Evolutionary conservation across 2,888 invertebrate genomes (phyloP).

Genomic region (Eretmocerus hayati): DNA sequence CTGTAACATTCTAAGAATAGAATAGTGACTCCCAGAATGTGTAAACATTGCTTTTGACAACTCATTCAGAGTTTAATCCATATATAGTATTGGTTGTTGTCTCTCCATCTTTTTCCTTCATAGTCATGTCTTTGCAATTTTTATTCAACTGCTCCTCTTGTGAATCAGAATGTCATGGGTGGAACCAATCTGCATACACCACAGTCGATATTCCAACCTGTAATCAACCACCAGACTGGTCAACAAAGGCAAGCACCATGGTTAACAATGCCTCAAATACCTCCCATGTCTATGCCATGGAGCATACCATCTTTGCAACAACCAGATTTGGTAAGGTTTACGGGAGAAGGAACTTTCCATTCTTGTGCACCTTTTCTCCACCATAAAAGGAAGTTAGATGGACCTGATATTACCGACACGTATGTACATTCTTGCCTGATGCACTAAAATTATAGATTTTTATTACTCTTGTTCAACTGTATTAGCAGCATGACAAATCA

Average conservation of each 20-base stretch:
- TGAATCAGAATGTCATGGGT: conserved; percentile 36
- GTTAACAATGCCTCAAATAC: conserved; percentile 35
- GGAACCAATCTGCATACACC: conserved; percentile 39
- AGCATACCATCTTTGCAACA: conserved; percentile 34
- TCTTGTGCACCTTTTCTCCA: conserved; percentile 25
- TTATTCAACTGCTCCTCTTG: conserved; percentile 21
- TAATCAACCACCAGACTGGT: conserved; percentile 34
- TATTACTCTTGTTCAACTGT: neutral
- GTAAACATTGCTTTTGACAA: no score
- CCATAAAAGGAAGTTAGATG: conserved; percentile 38
- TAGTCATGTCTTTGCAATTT: no score
- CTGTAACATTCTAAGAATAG: no score
- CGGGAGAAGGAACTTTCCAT: conserved; percentile 30
- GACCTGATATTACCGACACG: conserved; percentile 17
- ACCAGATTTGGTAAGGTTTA: conserved; percentile 37
- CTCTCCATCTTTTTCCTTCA: neutral
- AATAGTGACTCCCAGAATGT: no score
- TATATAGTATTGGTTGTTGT: no score
- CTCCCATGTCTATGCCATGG: conserved; percentile 41
- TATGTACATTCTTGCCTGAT: no score
- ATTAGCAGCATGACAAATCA: neutral
- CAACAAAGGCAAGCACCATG: conserved; percentile 34
- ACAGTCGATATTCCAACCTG: conserved; percentile 42
- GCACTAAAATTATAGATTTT: no score
- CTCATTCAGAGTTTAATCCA: no score